Base-by-base conservation (phyloP, 1,140 invertebrate species). In the Ips nitidus region DNA sequence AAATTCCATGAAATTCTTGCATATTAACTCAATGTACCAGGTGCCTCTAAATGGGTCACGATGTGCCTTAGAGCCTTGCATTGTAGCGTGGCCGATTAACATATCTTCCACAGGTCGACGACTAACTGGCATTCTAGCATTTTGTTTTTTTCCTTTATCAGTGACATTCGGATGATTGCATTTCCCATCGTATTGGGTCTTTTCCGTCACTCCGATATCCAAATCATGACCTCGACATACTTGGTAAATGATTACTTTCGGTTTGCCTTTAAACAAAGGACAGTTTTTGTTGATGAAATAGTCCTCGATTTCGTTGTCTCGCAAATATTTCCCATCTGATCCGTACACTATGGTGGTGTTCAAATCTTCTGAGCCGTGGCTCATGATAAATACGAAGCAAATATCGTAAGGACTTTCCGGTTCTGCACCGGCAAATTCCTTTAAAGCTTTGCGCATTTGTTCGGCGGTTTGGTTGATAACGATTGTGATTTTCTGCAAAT, bases 211-310 rank as follows among this genome's bases (percentile, higher is more conserved):
- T 3, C 52, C 22, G 5, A 64, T 2, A 41, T 64, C 60, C 37
- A 64, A 36, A 2, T 70, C 61, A 22, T 69, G 6, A 43, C 73
- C 74, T 50, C 75, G 72, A 52, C 91, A 93, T 52, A 86, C 84
- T 78, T 92, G 91, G 75, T 91, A 91, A 43, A 93, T 86, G 71
- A 93, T 90, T 64, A 93, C 83, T 80, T 93, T 93, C 52, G 91
- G 91, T 74, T 91, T 89, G 41, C 83, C 82, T 1, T 79, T 75
- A 37, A 93, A 81, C 65, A 81, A 69, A 1, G 84, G 83, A 75
- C 89, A 88, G 59, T 84, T 83, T n/a, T 81, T 74, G 68, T 89
- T 85, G 47, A 85, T 86, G 74, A 93, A 92, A 69, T 83, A 83
- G n/a, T 85, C 77, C 1, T 87, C 77, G 53, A 91, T 84, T 42